Conservation (phyloP, 2,797 vertebrate species). For the Salmo trutta region DNA sequence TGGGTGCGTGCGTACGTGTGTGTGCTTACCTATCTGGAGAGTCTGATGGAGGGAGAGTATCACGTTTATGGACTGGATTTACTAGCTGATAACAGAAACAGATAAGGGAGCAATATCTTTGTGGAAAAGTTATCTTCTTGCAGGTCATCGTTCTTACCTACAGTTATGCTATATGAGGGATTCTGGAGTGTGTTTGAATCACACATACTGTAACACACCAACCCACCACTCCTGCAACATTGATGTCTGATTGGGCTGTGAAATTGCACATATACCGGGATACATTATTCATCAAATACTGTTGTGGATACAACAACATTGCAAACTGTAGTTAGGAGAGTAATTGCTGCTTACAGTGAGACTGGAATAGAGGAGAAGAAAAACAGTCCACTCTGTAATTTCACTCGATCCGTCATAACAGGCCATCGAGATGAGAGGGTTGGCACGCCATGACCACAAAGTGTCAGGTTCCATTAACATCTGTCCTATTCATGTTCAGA, state of each 20-base stretch:
- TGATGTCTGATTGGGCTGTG: neutral
- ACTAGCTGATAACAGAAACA: conserved; percentile 4
- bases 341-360: conserved; percentile 31
- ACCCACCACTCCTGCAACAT: conserved; percentile 10
- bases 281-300: conserved; percentile 24
- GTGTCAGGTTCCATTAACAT: conserved; percentile 66
- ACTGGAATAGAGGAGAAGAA: neutral
- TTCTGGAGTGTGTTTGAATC: conserved; percentile 10
- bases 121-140: conserved; percentile 3
- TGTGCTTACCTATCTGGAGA: neutral
- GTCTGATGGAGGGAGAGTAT: conserved; percentile 23
- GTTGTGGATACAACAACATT: conserved; percentile 31
- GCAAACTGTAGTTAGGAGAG: conserved; percentile 14
- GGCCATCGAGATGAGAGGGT: conserved; percentile 58
- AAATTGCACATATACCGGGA: neutral
- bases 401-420: conserved; percentile 62
- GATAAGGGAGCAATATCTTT: neutral
- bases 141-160: conserved; percentile 12
- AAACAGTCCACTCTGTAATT: conserved; percentile 29
- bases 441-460: conserved; percentile 60
- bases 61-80: neutral
- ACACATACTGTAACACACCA: neutral
- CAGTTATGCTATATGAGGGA: conserved; percentile 10
- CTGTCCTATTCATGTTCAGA: conserved; percentile 53
- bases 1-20: neutral